Conservation (phyloP, 2,113 vertebrate species). For the Scolopax mira region DNA sequence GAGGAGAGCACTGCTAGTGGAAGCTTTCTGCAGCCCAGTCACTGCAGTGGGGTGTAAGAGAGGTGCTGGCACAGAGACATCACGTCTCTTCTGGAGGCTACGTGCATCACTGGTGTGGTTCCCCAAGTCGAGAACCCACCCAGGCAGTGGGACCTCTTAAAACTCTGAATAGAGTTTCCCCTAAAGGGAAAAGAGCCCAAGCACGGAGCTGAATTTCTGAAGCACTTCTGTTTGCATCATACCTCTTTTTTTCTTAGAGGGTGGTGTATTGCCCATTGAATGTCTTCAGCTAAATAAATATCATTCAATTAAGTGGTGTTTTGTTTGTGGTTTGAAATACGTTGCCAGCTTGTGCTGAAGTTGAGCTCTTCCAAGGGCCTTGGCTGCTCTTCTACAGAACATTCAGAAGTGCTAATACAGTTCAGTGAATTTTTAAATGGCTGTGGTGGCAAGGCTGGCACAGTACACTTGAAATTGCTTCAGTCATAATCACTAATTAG, state of each 20-base stretch:
- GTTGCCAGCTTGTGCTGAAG: not conserved
- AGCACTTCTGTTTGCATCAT: not conserved
- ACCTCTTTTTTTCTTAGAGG: too few species aligned
- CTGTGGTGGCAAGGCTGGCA: not conserved
- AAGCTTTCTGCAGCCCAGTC: not conserved
- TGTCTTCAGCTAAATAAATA: not conserved
- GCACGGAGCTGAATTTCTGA: not conserved
- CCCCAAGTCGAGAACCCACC: not conserved
- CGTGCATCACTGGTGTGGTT: accelerated
- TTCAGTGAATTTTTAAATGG: slow-evolving; percentile 5
- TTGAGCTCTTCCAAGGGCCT: not conserved
- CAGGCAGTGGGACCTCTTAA: not conserved
- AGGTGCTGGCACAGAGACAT: not conserved
- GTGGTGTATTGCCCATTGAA: not conserved
- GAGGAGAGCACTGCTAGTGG: not conserved
- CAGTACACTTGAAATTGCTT: not conserved
- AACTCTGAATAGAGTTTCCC: not conserved
- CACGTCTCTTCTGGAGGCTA: not conserved
- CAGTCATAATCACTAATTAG: not conserved
- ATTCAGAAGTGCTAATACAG: not conserved
- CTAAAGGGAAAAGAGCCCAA: not conserved
- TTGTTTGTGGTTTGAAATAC: not conserved
- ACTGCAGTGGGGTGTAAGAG: not conserved
- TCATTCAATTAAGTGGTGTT: not conserved
- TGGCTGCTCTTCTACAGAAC: slow-evolving; percentile 30